Percentiles rank a stretch among this genome's conserved stretches.
phyloP scores from a whole-genome alignment of 2,888 invertebrate genomes.

The Sinodicranocentrus sp. region DNA sequence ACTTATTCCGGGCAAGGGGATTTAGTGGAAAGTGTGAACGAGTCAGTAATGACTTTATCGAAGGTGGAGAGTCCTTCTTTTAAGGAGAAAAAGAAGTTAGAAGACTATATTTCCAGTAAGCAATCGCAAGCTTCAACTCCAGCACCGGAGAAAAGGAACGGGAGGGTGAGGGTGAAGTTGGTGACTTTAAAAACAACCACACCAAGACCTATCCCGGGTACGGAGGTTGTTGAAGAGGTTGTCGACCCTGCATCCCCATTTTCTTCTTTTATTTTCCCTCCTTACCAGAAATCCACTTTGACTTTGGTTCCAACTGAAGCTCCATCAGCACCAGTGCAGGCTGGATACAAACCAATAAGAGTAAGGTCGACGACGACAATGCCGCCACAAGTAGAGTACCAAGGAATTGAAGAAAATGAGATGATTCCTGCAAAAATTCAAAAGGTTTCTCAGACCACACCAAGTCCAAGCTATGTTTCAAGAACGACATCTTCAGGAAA shows the following conservation, averaged over 20 bases:
- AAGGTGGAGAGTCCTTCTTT: background rate
- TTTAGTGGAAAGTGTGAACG: slow-evolving; percentile 41
- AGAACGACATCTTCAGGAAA: no score
- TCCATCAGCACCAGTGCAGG: no score
- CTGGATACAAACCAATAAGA: no score
- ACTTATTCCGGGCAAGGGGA: slow-evolving; percentile 43
- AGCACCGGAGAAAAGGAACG: background rate
- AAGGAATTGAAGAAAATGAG: background rate
- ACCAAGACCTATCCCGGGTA: slow-evolving; percentile 18
- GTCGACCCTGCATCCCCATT: slow-evolving; percentile 24
- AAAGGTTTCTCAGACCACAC: background rate
- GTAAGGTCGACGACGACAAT: slow-evolving; percentile 9
- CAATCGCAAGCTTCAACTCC: background rate
- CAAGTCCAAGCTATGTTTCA: background rate
- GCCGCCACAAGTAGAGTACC: background rate
- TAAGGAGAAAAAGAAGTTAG: background rate
- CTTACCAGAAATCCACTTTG: slow-evolving; percentile 52
- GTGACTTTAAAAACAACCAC: slow-evolving; percentile 46
- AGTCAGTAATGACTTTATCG: background rate
- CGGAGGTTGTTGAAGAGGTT: slow-evolving; percentile 13
- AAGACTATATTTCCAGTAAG: background rate
- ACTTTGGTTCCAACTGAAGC: slow-evolving; percentile 39
- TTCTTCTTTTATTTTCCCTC: slow-evolving; percentile 61
- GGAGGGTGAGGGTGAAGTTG: slow-evolving; percentile 45
- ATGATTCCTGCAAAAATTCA: background rate